A percentile compares a stretch with the other conserved stretches of the same genome.
Conservation (phyloP, 2,113 vertebrate genomes). For the Gnathonemus longibarbis region DNA sequence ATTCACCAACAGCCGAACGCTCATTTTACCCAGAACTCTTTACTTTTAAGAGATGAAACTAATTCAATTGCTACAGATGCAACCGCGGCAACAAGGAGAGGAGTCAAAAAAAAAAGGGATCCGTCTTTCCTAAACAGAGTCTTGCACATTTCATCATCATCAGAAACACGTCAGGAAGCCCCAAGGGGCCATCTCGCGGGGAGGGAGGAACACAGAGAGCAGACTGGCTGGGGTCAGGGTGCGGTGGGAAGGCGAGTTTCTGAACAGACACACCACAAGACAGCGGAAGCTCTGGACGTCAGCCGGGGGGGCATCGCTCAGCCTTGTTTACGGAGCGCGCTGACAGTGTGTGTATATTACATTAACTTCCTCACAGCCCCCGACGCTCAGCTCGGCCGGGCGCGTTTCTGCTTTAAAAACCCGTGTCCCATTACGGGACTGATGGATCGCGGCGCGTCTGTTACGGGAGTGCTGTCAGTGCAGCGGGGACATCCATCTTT, state of each 20-base stretch:
- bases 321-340: neutral
- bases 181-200: neutral
- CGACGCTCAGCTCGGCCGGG: neutral
- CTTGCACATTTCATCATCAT: neutral
- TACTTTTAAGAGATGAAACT: neutral
- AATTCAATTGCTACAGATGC: neutral
- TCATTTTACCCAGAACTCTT: neutral
- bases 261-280: neutral
- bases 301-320: neutral
- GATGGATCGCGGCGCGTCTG: conserved; percentile 55
- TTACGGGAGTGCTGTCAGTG: conserved; percentile 25
- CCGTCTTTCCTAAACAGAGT: neutral
- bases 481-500: conserved; percentile 20
- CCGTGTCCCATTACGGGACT: conserved; percentile 62
- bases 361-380: neutral
- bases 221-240: neutral
- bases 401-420: conserved; percentile 39
- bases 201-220: neutral
- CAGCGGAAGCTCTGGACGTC: neutral
- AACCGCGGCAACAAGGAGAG: neutral
- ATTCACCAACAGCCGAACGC: neutral
- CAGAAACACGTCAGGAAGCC: neutral
- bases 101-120: neutral
- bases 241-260: neutral
- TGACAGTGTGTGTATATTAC: conserved; percentile 3